Evolutionary conservation across 1,140 invertebrate species (phyloP).

Genomic region (Hyles euphorbiae): DNA sequence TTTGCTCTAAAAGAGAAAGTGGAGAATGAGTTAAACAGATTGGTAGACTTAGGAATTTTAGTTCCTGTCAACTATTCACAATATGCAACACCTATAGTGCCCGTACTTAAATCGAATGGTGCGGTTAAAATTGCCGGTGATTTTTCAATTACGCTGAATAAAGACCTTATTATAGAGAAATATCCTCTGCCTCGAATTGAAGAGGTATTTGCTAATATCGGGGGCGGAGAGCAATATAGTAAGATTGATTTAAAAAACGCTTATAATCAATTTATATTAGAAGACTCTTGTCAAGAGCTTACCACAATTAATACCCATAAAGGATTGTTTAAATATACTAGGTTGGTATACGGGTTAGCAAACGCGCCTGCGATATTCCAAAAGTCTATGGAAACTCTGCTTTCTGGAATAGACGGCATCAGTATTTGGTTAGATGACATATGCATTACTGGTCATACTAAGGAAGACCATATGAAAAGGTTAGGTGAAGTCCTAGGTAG

Average conservation of each 20-base stretch:
- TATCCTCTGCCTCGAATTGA: not conserved
- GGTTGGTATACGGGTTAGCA: not conserved
- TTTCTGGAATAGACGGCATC: too few relatives aligned
- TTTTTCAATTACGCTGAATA: too few relatives aligned
- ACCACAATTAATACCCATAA: not conserved
- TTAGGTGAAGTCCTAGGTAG: not conserved
- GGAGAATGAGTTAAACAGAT: not conserved
- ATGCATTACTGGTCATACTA: not conserved
- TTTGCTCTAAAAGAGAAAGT: not conserved
- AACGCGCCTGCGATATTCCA: not conserved
- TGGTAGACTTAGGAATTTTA: slow-evolving; percentile 20
- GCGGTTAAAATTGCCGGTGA: too few relatives aligned
- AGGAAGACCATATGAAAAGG: not conserved
- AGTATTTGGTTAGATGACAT: not conserved
- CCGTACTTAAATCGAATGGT: too few relatives aligned
- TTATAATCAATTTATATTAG: slow-evolving; percentile 1
- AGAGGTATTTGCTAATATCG: not conserved
- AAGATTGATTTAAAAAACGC: not conserved
- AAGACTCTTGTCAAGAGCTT: not conserved
- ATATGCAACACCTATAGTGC: slow-evolving; percentile 12
- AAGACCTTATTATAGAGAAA: too few relatives aligned
- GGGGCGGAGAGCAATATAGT: not conserved
- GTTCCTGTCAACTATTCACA: slow-evolving; percentile 18
- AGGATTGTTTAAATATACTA: not conserved
- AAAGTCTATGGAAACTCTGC: too few relatives aligned